Evolutionary conservation across 2,797 vertebrate species (phyloP).

Genomic region (Sebastolobus alascanus): DNA sequence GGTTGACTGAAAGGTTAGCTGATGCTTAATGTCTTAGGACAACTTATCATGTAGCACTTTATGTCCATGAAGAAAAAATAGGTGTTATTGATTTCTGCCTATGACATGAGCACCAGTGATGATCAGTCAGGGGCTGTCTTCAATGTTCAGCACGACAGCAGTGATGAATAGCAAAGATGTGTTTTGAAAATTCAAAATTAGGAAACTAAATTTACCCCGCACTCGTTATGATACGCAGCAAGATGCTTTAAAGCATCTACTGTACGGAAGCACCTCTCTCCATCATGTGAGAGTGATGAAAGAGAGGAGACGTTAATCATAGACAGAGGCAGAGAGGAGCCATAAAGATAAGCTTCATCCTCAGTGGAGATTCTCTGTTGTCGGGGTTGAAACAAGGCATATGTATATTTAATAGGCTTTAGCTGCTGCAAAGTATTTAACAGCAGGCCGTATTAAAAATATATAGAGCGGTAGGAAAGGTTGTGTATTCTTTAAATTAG

Average conservation of each 20-base stretch:
- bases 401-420: conserved; percentile 75
- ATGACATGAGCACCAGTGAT: conserved; percentile 32
- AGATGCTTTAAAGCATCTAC: not conserved
- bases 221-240: not conserved
- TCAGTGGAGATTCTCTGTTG: conserved; percentile 52
- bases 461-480: conserved; percentile 54
- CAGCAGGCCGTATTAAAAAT: conserved; percentile 65
- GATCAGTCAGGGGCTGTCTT: conserved; percentile 17
- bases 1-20: conserved; percentile 58
- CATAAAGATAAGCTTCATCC: conserved; percentile 54
- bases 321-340: conserved; percentile 30
- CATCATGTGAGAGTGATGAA: conserved; percentile 26
- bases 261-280: not conserved
- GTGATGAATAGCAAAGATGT: conserved; percentile 9
- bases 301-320: conserved; percentile 28
- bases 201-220: not conserved
- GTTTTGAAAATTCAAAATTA: conserved; percentile 7
- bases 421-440: conserved; percentile 64
- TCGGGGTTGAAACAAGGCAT: conserved; percentile 61
- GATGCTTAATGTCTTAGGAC: conserved; percentile 67
- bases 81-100: conserved; percentile 61
- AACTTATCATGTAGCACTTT: conserved; percentile 71
- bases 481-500: conserved; percentile 47
- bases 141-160: conserved; percentile 2
- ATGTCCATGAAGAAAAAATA: conserved; percentile 63